Percentiles rank a stretch among this genome's conserved stretches.
phyloP scores from a whole-genome alignment of 2,797 vertebrate genomes.

The Sebastes vulpes region DNA sequence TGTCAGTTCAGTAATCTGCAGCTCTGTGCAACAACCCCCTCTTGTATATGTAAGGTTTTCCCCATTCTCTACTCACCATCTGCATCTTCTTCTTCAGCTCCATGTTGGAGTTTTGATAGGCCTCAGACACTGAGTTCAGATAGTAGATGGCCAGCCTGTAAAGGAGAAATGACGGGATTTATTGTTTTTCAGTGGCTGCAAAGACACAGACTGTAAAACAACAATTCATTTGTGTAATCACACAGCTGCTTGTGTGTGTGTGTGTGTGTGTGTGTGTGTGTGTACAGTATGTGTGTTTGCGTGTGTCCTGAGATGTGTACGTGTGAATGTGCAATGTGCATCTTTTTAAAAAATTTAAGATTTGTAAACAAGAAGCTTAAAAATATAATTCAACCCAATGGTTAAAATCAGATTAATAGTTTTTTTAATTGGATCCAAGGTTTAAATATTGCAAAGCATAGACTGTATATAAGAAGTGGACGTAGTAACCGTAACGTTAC shows the following conservation, averaged over 20 bases:
- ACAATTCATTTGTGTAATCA: neutral
- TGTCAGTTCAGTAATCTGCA: neutral
- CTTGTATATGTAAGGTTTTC: neutral
- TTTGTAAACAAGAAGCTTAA: too few relatives aligned
- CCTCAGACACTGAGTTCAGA: slow-evolving; percentile 93
- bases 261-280: neutral
- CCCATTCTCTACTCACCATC: slow-evolving; percentile 83
- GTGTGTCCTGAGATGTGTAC: neutral
- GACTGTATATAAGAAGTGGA: too few relatives aligned
- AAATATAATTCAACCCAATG: neutral
- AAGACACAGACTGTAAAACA: neutral
- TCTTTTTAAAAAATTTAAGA: neutral
- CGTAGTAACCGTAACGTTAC: too few relatives aligned
- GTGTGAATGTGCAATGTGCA: neutral
- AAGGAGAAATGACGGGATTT: neutral
- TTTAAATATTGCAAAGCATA: neutral
- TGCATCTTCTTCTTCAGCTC: slow-evolving; percentile 99
- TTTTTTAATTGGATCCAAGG: neutral
- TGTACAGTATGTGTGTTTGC: neutral
- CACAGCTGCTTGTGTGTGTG: neutral
- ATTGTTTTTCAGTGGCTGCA: neutral
- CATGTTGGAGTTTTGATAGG: slow-evolving; percentile 90
- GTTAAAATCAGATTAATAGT: neutral
- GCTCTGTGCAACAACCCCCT: neutral
- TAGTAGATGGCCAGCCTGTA: slow-evolving; percentile 96